These are phyloP conservation scores for Karalla daura DNA, from an alignment of 2,797 vertebrate species.

Conservation along the genomic window DNA sequence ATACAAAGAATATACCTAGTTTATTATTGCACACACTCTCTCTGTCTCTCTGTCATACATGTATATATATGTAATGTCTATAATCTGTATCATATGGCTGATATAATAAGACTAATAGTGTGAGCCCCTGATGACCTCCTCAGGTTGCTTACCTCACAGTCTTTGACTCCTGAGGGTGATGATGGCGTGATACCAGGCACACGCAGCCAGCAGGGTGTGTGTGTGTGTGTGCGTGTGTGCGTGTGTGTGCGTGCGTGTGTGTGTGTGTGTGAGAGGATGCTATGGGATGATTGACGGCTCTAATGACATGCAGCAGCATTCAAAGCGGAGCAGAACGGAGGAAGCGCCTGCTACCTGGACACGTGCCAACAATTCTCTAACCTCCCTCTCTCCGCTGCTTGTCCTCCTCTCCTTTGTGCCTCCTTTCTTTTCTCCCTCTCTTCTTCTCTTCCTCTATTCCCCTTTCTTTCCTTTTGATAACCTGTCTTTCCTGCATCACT, in stretches of 20 bases:
- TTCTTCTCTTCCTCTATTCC: too few relatives aligned
- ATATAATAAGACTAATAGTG: too few relatives aligned
- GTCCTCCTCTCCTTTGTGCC: slow-evolving; percentile 46
- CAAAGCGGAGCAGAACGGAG: slow-evolving; percentile 50
- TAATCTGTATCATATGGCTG: too few relatives aligned
- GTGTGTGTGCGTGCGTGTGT: slow-evolving; percentile 28
- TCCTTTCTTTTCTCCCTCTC: not conserved
- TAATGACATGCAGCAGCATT: slow-evolving; percentile 66
- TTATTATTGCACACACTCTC: too few relatives aligned
- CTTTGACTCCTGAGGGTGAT: not conserved
- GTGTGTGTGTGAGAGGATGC: slow-evolving; percentile 42
- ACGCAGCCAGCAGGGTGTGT: slow-evolving; percentile 8
- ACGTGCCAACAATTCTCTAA: slow-evolving; percentile 45
- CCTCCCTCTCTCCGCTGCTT: slow-evolving; percentile 34
- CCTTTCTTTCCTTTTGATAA: not conserved
- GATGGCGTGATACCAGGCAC: not conserved
- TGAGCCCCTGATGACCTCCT: not conserved
- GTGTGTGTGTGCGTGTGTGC: too few relatives aligned
- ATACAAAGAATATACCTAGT: too few relatives aligned
- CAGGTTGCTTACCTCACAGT: not conserved
- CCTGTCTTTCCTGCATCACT: not conserved
- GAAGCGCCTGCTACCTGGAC: slow-evolving; percentile 54
- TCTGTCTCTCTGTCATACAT: too few relatives aligned
- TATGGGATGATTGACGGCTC: slow-evolving; percentile 71
- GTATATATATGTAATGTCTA: too few relatives aligned